Percentiles rank a stretch among this genome's conserved stretches.
Evolutionary conservation across 2,113 vertebrate genomes (phyloP).

Genomic region (Bagarius yarrelli): DNA sequence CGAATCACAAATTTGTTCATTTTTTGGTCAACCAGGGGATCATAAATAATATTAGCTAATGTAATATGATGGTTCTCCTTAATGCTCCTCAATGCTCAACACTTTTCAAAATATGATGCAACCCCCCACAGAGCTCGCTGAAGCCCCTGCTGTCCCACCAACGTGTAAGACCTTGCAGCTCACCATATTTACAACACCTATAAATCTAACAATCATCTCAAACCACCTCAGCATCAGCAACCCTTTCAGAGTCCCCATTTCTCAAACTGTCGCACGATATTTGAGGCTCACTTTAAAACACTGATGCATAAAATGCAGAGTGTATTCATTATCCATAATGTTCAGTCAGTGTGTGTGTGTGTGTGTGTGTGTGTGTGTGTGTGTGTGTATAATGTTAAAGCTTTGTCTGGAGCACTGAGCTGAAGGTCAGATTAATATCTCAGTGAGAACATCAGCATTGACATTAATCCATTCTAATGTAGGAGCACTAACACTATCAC

Average conservation of each 20-base stretch:
- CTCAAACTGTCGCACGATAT: not conserved
- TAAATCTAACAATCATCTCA: no score
- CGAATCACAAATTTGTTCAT: no score
- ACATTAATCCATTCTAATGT: not conserved
- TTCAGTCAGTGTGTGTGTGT: not conserved
- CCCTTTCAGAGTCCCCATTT: not conserved
- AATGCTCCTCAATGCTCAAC: no score
- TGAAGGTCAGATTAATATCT: not conserved
- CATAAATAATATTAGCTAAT: no score
- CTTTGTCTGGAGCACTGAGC: not conserved
- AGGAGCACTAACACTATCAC: not conserved
- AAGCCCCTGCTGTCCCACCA: no score
- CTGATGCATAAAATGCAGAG: not conserved
- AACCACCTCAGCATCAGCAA: not conserved
- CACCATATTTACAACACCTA: no score
- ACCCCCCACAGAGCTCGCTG: no score
- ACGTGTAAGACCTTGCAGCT: no score
- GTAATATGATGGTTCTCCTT: no score
- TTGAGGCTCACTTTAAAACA: not conserved
- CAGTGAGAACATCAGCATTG: not conserved
- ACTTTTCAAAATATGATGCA: no score
- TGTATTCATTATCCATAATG: not conserved
- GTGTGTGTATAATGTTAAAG: not conserved
- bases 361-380: slow-evolving; percentile 5
- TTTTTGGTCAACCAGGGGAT: no score